A percentile compares a stretch with the other conserved stretches of the same genome.
Evolutionary conservation across 2,888 invertebrate genomes (phyloP).

Genomic region (Nematopogon swammerdamellus): DNA sequence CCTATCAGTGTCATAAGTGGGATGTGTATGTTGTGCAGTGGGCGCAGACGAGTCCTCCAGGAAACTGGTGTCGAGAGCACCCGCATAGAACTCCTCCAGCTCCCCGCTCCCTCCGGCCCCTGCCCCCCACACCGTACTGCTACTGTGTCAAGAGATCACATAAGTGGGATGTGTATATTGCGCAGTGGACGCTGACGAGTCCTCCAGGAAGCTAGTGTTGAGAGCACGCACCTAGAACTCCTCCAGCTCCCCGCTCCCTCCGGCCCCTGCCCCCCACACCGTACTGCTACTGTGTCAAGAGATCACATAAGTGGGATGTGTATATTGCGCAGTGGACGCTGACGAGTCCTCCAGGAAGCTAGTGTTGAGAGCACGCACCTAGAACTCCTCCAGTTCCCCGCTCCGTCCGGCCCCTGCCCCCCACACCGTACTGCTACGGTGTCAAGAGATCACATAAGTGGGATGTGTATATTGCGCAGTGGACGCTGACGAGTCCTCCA

Average conservation of each 20-base stretch:
- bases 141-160: too few relatives aligned
- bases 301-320: constrained; percentile 26
- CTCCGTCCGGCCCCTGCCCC: constrained; percentile 60
- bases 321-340: constrained; percentile 15
- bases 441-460: too few relatives aligned
- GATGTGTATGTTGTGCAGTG: constrained; percentile 22
- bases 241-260: constrained; percentile 61
- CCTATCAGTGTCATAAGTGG: constrained; percentile 35
- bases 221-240: constrained; percentile 64
- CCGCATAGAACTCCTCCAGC: constrained; percentile 57
- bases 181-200: constrained; percentile 24
- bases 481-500: constrained; percentile 55
- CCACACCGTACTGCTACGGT: too few relatives aligned
- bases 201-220: constrained; percentile 74
- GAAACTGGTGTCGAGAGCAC: constrained; percentile 72
- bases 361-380: constrained; percentile 68
- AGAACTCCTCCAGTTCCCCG: constrained; percentile 58
- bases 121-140: too few relatives aligned
- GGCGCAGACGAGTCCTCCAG: constrained; percentile 57
- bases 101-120: constrained; percentile 63
- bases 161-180: constrained; percentile 23
- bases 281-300: too few relatives aligned
- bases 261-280: too few relatives aligned
- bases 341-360: constrained; percentile 69
- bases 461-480: constrained; percentile 22